Evolutionary conservation across 2,797 vertebrate genomes (phyloP), one percentile per base, ranked within the genome.

Genomic region (Poecilia picta): DNA sequence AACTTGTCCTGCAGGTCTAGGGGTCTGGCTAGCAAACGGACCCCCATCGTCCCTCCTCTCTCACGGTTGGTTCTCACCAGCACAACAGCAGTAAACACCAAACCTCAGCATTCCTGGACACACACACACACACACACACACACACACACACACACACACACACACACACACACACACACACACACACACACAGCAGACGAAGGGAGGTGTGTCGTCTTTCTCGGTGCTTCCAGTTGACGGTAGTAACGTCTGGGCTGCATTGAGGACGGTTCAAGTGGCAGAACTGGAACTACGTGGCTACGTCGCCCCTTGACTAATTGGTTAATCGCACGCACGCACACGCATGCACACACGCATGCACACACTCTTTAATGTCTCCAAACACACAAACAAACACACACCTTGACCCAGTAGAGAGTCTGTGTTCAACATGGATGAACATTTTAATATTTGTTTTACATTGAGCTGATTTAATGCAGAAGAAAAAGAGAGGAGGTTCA

Each of bases 21-120:
- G 66, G 80, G 72, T 77, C 70, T 64, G 73, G 74, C 80, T 75
- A 79, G 82, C 77, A 79, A 87, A 89, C 71, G 3, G 76, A 83
- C 83, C 83, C 89, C 84, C 49, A 51, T 25, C 49, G 3, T 13
- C 20, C 41, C 85, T 82, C 77, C 79, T 85, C 85, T 87, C 89
- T 70, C 81, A 86, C 80, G 81, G 80, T 82, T 72, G 2, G 36
- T 89, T 91, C 89, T 92, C 89, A 91, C 85, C 82, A 85, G 85
- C 76, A 76, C 74, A 92, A 81, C 71, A 31, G 80, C 86, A 91
- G 90, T 88, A 91, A 92, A 92, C 86, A 86, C 86, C 74, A 87
- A 91, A 88, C 86, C 84, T 91, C 92, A 89, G 83, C 88, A 92
- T 92, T 93, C 87, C 89, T 15, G 57, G 23, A 78, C 75, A 76